Percentiles rank a stretch among this genome's conserved stretches.
Evolutionary conservation across 1,140 invertebrate species (phyloP).

Genomic region (Calliphora vicina): DNA sequence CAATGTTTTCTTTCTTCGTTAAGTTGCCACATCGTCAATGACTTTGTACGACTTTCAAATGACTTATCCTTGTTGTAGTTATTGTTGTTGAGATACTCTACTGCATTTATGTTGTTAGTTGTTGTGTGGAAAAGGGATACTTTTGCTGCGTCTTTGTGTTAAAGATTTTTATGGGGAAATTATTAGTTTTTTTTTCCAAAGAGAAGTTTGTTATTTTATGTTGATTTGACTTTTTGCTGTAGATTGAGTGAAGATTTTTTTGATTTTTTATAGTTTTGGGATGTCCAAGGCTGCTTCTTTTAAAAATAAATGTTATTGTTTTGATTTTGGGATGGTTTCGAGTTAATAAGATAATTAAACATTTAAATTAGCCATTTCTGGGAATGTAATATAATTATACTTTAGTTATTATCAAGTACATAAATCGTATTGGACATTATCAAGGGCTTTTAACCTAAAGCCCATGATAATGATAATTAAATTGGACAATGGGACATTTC

Average conservation of each 20-base stretch:
- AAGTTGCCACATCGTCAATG: slow-evolving; percentile 30
- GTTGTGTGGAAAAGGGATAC: background rate
- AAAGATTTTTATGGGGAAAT: background rate
- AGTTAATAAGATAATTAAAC: too few relatives aligned
- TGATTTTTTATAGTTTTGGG: too few relatives aligned
- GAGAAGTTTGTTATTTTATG: background rate
- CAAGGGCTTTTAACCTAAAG: too few relatives aligned
- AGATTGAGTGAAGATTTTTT: background rate
- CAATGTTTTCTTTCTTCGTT: background rate
- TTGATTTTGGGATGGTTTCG: background rate
- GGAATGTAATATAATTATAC: too few relatives aligned
- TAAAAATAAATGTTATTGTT: background rate
- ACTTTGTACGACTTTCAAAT: slow-evolving; percentile 40
- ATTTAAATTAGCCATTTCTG: too few relatives aligned
- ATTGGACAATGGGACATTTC: too few relatives aligned
- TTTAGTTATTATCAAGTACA: too few relatives aligned
- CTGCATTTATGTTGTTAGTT: background rate
- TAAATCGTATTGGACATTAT: too few relatives aligned
- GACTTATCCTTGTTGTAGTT: slow-evolving; percentile 34
- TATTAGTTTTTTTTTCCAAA: background rate
- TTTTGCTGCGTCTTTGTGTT: background rate
- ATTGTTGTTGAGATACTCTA: background rate
- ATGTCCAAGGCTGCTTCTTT: background rate
- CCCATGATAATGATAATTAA: too few relatives aligned
- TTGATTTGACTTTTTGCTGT: background rate